These are phyloP conservation scores for Coelopa pilipes DNA, from an alignment of 2,888 invertebrate species.

Conservation along the genomic window DNA sequence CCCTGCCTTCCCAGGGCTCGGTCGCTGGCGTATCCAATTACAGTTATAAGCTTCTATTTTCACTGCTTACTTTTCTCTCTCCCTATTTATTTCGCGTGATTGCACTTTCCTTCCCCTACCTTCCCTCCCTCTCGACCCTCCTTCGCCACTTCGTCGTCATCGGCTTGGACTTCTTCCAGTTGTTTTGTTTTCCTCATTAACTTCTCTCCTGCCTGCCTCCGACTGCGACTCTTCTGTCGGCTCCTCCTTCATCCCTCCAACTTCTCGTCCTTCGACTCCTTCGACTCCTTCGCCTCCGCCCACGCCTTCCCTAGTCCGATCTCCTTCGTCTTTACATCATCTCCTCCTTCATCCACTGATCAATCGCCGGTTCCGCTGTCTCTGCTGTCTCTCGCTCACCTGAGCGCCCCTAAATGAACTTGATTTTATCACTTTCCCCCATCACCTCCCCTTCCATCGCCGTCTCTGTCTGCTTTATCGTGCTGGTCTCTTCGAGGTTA, in stretches of 20 bases:
- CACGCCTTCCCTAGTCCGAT: too few relatives aligned
- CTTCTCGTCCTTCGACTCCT: too few relatives aligned
- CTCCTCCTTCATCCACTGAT: background rate
- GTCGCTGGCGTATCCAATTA: constrained; percentile 33
- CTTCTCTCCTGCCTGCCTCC: constrained; percentile 11
- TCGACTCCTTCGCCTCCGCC: too few relatives aligned
- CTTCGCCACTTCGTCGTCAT: too few relatives aligned
- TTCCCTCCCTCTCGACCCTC: background rate
- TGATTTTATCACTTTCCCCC: constrained; percentile 23
- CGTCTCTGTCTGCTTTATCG: background rate
- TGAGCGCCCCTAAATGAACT: constrained; percentile 17
- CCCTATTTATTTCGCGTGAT: constrained; percentile 31
- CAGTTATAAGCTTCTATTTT: constrained; percentile 35
- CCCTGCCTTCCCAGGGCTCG: background rate
- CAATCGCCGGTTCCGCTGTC: background rate
- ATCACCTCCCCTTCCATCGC: background rate
- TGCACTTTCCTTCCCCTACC: constrained; percentile 20
- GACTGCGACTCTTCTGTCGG: too few relatives aligned
- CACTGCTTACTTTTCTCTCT: constrained; percentile 20
- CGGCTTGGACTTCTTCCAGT: background rate
- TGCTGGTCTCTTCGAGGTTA: constrained; percentile 1
- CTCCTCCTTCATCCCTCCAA: too few relatives aligned
- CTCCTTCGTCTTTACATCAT: background rate
- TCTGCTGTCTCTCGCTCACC: constrained; percentile 2
- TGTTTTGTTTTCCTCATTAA: constrained; percentile 26